These are phyloP conservation scores for Yoshiicerus persimilis DNA, from an alignment of 1,140 invertebrate species.

Conservation along the genomic window DNA sequence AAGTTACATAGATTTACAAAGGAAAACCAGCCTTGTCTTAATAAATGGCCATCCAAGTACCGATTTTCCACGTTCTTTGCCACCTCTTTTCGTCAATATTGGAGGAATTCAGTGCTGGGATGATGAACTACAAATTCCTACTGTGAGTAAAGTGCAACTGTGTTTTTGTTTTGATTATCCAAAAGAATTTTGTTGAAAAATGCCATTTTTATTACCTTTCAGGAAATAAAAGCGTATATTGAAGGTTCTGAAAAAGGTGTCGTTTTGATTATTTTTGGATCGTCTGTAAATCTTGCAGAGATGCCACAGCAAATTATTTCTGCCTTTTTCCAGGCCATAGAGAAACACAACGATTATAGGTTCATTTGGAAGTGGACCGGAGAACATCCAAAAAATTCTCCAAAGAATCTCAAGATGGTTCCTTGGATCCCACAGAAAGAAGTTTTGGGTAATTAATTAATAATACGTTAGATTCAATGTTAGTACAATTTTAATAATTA, in stretches of 20 bases:
- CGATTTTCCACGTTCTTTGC: conserved; percentile 22
- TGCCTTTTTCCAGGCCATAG: conserved; percentile 60
- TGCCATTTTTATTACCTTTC: too few species aligned
- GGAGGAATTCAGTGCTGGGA: conserved; percentile 30
- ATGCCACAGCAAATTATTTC: conserved; percentile 54
- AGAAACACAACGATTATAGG: conserved; percentile 59
- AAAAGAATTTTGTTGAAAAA: too few species aligned
- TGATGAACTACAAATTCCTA: neutral
- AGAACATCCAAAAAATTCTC: conserved; percentile 62
- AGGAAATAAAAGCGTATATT: conserved; percentile 57
- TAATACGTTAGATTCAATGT: too few species aligned
- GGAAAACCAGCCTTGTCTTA: conserved; percentile 20
- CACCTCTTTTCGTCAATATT: conserved; percentile 16
- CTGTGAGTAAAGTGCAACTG: neutral
- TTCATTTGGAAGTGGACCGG: conserved; percentile 78
- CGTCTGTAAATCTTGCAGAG: conserved; percentile 55
- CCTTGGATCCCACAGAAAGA: conserved; percentile 81
- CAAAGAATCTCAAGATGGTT: conserved; percentile 68
- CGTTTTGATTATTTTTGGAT: conserved; percentile 60
- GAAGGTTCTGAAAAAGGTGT: conserved; percentile 58
- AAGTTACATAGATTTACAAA: conserved; percentile 26
- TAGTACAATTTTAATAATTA: too few species aligned
- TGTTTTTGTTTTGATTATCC: neutral
- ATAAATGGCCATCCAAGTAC: conserved; percentile 5
- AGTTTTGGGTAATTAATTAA: conserved; percentile 64